Conservation (phyloP, 2,888 invertebrate species). For the Carcina quercana region DNA sequence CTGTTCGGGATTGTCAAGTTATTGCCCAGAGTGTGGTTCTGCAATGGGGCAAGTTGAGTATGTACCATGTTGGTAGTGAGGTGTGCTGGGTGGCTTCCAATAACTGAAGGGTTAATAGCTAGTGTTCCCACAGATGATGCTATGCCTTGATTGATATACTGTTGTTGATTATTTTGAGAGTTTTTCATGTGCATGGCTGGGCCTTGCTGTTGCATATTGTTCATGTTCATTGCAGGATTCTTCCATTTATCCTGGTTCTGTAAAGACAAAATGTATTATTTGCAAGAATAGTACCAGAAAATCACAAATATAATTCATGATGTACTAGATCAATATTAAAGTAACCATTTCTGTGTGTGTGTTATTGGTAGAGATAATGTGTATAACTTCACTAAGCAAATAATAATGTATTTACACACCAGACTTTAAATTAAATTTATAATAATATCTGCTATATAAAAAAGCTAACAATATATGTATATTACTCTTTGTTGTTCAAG, state of each 20-base stretch:
- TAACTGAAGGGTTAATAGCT: slow-evolving; percentile 65
- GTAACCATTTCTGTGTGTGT: too few relatives aligned
- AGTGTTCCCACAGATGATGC: slow-evolving; percentile 62
- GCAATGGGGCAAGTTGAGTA: slow-evolving; percentile 69
- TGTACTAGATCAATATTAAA: too few relatives aligned
- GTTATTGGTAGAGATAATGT: too few relatives aligned
- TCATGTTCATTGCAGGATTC: slow-evolving; percentile 77
- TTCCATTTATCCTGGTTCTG: slow-evolving; percentile 93
- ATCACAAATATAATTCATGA: too few relatives aligned
- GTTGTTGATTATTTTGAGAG: slow-evolving; percentile 70
- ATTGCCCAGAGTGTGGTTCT: slow-evolving; percentile 62
- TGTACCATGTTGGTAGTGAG: slow-evolving; percentile 69
- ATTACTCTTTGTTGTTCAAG: too few relatives aligned
- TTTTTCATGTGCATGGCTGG: slow-evolving; percentile 61
- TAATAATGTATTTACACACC: too few relatives aligned
- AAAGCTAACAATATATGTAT: too few relatives aligned
- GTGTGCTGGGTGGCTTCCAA: slow-evolving; percentile 64
- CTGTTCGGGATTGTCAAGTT: slow-evolving; percentile 59
- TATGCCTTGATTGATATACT: slow-evolving; percentile 63
- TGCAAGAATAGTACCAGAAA: too few relatives aligned
- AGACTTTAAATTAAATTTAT: too few relatives aligned
- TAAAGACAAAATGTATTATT: too few relatives aligned
- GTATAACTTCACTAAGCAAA: too few relatives aligned
- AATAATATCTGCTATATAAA: too few relatives aligned
- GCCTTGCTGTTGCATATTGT: slow-evolving; percentile 75